A percentile compares a stretch with the other conserved stretches of the same genome.
Evolutionary conservation across 2,797 vertebrate genomes (phyloP).

Genomic region (Psittacula derbiana): DNA sequence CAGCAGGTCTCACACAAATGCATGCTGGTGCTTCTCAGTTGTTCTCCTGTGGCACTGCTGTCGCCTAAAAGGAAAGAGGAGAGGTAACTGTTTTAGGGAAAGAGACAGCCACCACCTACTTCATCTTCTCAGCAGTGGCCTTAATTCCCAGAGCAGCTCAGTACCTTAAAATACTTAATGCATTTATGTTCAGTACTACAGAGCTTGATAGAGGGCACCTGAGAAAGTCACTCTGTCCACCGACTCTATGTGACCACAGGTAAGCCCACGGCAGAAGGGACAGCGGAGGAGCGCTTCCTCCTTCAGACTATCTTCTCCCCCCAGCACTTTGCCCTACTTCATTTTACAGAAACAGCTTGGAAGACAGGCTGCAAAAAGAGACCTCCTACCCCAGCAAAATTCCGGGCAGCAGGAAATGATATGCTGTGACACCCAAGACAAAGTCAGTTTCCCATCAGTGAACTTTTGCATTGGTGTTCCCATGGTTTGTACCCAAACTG

Average conservation of each 20-base stretch:
- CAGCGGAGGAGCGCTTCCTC: neutral
- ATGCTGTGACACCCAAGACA: neutral
- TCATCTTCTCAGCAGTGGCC: neutral
- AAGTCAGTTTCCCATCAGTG: neutral
- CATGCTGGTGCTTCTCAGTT: constrained; percentile 61
- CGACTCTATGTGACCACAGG: neutral
- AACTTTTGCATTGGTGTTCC: neutral
- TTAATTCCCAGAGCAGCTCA: neutral
- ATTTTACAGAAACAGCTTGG: neutral
- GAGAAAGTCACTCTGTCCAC: neutral
- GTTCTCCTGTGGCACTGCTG: constrained; percentile 74
- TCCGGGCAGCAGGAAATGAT: neutral
- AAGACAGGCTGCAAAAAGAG: neutral
- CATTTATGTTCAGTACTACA: neutral
- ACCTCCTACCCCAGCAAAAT: neutral
- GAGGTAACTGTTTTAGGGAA: neutral
- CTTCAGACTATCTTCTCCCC: neutral
- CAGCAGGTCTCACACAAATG: neutral
- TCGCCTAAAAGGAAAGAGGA: constrained; percentile 60
- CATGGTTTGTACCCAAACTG: neutral
- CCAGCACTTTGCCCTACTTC: accelerated
- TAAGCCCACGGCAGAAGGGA: neutral
- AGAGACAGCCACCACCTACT: neutral
- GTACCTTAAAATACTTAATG: neutral
- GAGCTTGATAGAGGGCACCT: neutral